A percentile compares a stretch with the other conserved stretches of the same genome.
phyloP scores from a whole-genome alignment of 2,888 invertebrate species.

The Cerastis leucographa region DNA sequence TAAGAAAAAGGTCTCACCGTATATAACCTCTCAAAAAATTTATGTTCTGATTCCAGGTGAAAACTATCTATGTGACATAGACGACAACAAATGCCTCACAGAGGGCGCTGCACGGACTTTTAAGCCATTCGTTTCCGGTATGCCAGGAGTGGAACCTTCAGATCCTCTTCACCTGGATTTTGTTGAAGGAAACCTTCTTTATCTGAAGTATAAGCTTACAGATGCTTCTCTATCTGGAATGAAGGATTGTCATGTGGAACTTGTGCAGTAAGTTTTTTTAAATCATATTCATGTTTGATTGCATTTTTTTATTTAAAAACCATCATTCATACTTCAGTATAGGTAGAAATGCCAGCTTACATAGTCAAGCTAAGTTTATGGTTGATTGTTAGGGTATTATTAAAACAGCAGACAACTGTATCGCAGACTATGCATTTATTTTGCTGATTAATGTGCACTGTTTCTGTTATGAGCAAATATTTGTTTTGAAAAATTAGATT shows the following conservation, averaged over 20 bases:
- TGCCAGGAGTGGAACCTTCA: slow-evolving; percentile 26
- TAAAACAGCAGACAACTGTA: neutral
- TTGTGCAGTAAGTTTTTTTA: slow-evolving; percentile 32
- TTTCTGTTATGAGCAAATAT: neutral
- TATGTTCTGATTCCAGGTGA: slow-evolving; percentile 14
- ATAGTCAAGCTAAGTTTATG: neutral
- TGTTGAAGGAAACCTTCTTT: slow-evolving; percentile 1
- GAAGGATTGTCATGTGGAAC: slow-evolving; percentile 24
- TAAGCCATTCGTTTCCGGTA: slow-evolving; percentile 2
- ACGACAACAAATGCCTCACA: slow-evolving; percentile 22
- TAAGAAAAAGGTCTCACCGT: neutral
- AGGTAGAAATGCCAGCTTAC: neutral
- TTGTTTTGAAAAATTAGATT: no score
- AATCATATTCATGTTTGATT: neutral
- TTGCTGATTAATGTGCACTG: neutral
- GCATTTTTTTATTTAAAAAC: neutral
- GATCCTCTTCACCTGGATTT: slow-evolving; percentile 24
- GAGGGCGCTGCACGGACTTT: neutral
- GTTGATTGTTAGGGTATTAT: neutral
- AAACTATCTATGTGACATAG: slow-evolving; percentile 14
- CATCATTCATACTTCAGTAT: neutral
- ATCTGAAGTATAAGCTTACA: slow-evolving; percentile 12
- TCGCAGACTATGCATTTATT: neutral
- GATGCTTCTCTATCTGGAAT: slow-evolving; percentile 28
- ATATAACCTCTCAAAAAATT: neutral